These are phyloP conservation scores for Mus caroli DNA, from an alignment of 2,797 vertebrate genomes.

Conservation along the genomic window DNA sequence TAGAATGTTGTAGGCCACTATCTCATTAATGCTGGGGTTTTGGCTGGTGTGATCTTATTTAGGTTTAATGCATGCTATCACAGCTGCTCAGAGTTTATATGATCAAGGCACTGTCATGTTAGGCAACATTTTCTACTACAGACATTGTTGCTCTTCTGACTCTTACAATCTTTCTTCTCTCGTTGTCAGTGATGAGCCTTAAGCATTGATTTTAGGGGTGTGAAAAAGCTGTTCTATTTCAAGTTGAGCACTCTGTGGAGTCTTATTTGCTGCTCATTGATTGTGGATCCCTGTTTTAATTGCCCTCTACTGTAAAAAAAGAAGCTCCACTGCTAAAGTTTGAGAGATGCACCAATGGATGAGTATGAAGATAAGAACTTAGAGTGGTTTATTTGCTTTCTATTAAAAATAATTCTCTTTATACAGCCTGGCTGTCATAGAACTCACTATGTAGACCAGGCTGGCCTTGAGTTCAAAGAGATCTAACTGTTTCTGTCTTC, in stretches of 20 bases:
- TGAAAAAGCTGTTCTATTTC: not conserved
- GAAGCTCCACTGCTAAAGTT: not conserved
- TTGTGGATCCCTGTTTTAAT: not conserved
- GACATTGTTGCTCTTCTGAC: not conserved
- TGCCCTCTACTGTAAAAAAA: not conserved
- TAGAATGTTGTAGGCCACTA: not conserved
- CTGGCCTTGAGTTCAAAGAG: not conserved
- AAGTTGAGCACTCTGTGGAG: not conserved
- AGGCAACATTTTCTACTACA: not conserved
- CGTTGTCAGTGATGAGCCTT: not conserved
- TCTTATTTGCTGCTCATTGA: not conserved
- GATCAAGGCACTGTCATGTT: not conserved
- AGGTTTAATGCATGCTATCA: not conserved
- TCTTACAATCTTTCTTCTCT: not conserved
- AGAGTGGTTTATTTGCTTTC: not conserved
- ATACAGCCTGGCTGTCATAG: not conserved
- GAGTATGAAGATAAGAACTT: not conserved
- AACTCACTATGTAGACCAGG: not conserved
- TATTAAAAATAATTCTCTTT: not conserved
- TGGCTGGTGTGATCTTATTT: not conserved
- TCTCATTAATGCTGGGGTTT: not conserved
- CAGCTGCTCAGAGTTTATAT: not conserved
- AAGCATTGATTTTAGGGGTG: not conserved
- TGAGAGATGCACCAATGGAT: not conserved
- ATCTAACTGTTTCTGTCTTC: too few species aligned